Base-by-base conservation (phyloP, 1,140 invertebrate species). In the Drosophila oshimai region DNA sequence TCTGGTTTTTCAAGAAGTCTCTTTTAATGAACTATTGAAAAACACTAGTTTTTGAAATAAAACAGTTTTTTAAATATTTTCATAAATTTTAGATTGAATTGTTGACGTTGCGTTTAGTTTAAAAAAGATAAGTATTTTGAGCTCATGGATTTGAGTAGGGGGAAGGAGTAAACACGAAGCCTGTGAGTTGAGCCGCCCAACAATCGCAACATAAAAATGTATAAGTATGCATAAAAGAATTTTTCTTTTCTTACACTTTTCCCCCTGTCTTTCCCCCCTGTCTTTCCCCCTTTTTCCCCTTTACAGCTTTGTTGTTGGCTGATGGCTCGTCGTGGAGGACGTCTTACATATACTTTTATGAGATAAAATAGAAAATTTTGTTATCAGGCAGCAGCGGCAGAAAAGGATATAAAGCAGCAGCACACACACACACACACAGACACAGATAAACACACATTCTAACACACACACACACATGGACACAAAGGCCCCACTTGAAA, bases 361-460 rank as follows among this genome's bases (percentile, higher is more conserved):
- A 84, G 80, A 89, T 89, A 80, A 89, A 89, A 89, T 89, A 89
- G 84, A 89, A 89, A 89, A 87, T 79, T 71, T 84, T 88, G 88
- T 89, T 89, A 89, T 89, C 88, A 90, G 75, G 67, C 87, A 80
- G 75, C 74, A 60, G 60, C 86, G 70, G 75, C 78, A 74, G 51
- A 90, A 89, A 89, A 50, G 81, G 88, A 90, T 90, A 89, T 90
- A 79, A 88, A 80, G 81, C 68, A 84, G 70, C 67, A 60, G 57
- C 61, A 71, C 46, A 61, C 10, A 53, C 13, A 62, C 22, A 70
- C 24, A 39, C 13, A 31, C 26, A 28, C 17, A 71, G 15, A 60
- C 31, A 44, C 31, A 37, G 26, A 26, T 42, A 51, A 45, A 57
- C 46, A 53, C 39, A 60, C 41, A 61, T 34, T 54, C 39, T 47